Percentiles rank a stretch among this genome's conserved stretches.
Conservation (phyloP, 1,140 invertebrate species). For the Pogonomyrmex barbatus region DNA sequence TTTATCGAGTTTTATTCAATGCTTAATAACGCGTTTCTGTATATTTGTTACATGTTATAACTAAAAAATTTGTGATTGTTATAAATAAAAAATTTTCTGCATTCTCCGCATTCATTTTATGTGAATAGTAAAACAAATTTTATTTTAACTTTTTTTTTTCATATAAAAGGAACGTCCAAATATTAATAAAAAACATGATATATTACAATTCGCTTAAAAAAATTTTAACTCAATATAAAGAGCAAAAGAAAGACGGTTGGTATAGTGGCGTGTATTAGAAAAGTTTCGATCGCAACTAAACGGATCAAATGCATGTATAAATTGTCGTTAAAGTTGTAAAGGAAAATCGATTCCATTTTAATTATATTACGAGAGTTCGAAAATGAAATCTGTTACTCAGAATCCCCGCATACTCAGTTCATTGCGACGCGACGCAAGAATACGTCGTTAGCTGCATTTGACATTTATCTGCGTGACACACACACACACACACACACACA, state of each 20-base stretch:
- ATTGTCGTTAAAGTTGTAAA: background rate
- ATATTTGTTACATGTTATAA: background rate
- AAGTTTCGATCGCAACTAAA: background rate
- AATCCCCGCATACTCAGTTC: background rate
- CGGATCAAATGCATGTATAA: background rate
- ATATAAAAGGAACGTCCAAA: background rate
- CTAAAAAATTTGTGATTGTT: background rate
- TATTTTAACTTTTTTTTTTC: background rate
- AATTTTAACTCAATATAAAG: background rate
- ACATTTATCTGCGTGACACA: conserved; percentile 60
- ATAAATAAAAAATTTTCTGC: background rate
- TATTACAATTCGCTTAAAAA: background rate
- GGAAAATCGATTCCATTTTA: background rate
- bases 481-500: background rate
- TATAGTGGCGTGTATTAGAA: background rate
- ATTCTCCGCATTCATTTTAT: background rate
- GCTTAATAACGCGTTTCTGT: background rate
- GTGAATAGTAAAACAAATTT: background rate
- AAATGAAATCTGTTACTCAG: conserved; percentile 17
- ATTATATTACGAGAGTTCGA: background rate
- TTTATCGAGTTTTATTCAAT: conserved; percentile 8
- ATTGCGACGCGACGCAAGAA: conserved; percentile 16
- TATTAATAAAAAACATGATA: background rate
- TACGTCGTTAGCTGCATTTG: background rate
- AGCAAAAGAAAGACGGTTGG: background rate